phyloP scores from a whole-genome alignment of 1,140 invertebrate species.

The Philotrypesis tridentata region DNA sequence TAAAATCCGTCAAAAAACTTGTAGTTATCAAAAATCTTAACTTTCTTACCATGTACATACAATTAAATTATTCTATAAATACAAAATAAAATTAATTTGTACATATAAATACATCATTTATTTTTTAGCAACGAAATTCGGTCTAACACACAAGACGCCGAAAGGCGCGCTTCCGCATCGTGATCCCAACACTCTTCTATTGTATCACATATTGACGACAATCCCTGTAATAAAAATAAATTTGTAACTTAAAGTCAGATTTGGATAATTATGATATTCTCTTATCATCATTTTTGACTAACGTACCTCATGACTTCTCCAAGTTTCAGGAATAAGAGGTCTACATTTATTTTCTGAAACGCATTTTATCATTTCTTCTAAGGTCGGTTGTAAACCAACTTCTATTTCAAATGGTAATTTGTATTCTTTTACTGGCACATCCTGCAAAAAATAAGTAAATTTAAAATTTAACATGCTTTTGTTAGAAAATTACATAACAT shows the following conservation, averaged over 20 bases:
- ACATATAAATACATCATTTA: no score
- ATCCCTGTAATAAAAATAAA: slow-evolving; percentile 74
- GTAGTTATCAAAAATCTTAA: no score
- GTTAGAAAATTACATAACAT: not conserved
- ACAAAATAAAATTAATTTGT: no score
- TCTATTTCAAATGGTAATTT: slow-evolving; percentile 87
- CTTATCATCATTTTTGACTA: not conserved
- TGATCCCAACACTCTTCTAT: slow-evolving; percentile 96
- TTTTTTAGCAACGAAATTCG: slow-evolving; percentile 81
- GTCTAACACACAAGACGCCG: slow-evolving; percentile 91
- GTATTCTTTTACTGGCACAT: slow-evolving; percentile 78
- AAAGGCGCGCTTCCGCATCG: slow-evolving; percentile 92
- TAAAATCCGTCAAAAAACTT: no score
- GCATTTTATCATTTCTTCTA: slow-evolving; percentile 85
- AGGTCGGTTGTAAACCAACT: slow-evolving; percentile 79
- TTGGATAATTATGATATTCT: no score
- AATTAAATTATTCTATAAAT: no score
- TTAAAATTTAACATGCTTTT: slow-evolving; percentile 58
- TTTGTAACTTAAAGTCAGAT: slow-evolving; percentile 66
- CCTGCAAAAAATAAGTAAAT: slow-evolving; percentile 78
- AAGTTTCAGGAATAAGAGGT: slow-evolving; percentile 70
- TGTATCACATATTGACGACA: slow-evolving; percentile 86
- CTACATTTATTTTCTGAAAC: slow-evolving; percentile 89
- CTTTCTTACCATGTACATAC: no score
- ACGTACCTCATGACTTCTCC: not conserved